Conservation (phyloP, 1,140 invertebrate species). For the Drosophila leontia region DNA sequence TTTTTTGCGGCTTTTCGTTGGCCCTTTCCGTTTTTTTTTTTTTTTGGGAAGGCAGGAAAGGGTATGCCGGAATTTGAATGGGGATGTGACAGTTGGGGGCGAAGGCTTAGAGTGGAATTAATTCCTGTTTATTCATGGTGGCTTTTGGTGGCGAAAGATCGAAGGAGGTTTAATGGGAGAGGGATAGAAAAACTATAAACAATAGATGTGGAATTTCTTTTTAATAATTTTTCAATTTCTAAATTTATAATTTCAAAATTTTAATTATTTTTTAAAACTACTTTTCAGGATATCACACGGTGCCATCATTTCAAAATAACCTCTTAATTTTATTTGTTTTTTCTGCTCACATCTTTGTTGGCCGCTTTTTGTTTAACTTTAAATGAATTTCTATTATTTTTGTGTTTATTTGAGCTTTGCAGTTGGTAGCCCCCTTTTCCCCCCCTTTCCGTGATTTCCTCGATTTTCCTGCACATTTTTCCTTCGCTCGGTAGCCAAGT, state of each 20-base stretch:
- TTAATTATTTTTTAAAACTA: neutral
- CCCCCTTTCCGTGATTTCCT: slow-evolving; percentile 10
- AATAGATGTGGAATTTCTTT: neutral
- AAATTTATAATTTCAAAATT: neutral
- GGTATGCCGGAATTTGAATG: slow-evolving; percentile 32
- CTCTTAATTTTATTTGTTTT: slow-evolving; percentile 8
- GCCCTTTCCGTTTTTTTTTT: neutral
- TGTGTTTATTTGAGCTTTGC: slow-evolving; percentile 82
- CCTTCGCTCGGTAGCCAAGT: neutral
- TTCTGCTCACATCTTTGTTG: slow-evolving; percentile 10
- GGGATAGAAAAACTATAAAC: neutral
- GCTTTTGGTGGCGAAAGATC: slow-evolving; percentile 12
- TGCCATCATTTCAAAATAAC: slow-evolving; percentile 8
- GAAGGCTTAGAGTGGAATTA: slow-evolving; percentile 1
- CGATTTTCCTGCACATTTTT: neutral
- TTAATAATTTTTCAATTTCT: neutral
- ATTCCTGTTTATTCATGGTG: slow-evolving; percentile 37
- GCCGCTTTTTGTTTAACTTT: slow-evolving; percentile 68
- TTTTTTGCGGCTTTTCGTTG: slow-evolving; percentile 30
- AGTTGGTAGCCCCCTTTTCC: slow-evolving; percentile 1
- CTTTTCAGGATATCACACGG: neutral
- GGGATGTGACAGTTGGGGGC: slow-evolving; percentile 6
- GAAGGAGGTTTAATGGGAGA: slow-evolving; percentile 6
- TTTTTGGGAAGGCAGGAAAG: slow-evolving; percentile 5
- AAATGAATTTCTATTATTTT: slow-evolving; percentile 84